Percentiles rank a stretch among this genome's conserved stretches.
These are phyloP conservation scores for Ruditapes philippinarum DNA, from an alignment of 1,140 invertebrate genomes.

Conservation along the genomic window DNA sequence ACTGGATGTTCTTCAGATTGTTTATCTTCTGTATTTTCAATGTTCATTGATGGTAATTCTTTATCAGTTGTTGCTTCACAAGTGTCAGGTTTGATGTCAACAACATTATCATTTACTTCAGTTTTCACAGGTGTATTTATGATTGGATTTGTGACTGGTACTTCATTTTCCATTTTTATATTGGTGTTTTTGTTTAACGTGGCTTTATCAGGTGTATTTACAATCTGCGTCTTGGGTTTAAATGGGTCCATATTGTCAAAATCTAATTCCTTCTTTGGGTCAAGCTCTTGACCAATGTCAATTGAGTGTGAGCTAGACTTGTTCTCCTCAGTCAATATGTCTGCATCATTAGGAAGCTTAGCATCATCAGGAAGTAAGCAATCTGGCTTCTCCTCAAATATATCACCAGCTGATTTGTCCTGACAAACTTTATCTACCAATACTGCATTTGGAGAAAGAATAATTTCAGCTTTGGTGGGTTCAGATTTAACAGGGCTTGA, in stretches of 20 bases:
- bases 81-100: neutral
- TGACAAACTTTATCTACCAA: neutral
- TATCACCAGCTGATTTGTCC: neutral
- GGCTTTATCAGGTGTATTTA: slow-evolving; percentile 31
- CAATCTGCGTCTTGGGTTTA: slow-evolving; percentile 53
- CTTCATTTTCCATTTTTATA: neutral
- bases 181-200: neutral
- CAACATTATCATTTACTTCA: neutral
- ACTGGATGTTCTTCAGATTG: neutral
- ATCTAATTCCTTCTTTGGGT: neutral
- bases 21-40: neutral
- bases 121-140: neutral
- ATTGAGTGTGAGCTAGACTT: neutral
- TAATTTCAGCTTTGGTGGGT: neutral
- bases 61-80: too few species aligned
- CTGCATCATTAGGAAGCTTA: neutral
- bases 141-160: neutral
- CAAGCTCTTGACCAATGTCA: neutral
- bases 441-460: neutral
- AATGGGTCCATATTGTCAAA: slow-evolving; percentile 17
- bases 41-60: too few species aligned
- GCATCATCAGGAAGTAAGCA: neutral
- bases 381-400: slow-evolving; percentile 1
- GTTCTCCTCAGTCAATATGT: neutral
- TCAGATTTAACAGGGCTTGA: neutral